Percentiles rank a stretch among this genome's conserved stretches.
phyloP scores from a whole-genome alignment of 2,113 vertebrate species.

The Pelecanoides urinatrix region DNA sequence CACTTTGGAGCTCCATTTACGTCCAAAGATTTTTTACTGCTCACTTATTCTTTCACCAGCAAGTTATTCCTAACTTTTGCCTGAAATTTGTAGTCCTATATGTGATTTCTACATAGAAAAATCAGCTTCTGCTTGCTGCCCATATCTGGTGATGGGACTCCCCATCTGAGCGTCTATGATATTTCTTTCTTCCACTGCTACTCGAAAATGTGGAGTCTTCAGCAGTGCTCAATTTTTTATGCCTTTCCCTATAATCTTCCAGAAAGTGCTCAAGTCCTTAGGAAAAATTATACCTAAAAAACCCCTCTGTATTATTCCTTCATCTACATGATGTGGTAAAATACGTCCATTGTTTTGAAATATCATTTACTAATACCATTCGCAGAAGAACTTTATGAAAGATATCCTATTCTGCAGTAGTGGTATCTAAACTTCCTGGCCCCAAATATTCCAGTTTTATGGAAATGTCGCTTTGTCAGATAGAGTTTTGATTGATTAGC shows the following conservation, averaged over 20 bases:
- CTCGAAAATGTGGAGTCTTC: background rate
- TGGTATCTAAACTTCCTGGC: background rate
- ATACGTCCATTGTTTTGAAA: background rate
- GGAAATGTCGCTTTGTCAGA: background rate
- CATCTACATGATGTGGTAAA: background rate
- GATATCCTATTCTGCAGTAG: background rate
- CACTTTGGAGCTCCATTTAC: slow-evolving; percentile 47
- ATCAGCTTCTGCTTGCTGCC: background rate
- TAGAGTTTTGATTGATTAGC: slow-evolving; percentile 45
- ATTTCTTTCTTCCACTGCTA: background rate
- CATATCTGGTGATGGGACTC: background rate
- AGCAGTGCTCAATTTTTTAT: background rate
- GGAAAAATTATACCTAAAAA: background rate
- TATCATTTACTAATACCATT: background rate
- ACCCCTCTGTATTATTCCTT: background rate
- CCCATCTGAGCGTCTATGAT: background rate
- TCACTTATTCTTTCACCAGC: background rate
- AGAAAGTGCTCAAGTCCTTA: background rate
- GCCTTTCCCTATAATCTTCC: background rate
- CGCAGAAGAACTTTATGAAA: background rate
- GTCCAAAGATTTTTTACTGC: background rate
- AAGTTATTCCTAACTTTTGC: slow-evolving; percentile 20
- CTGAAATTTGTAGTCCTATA: background rate
- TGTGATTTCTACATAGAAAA: background rate
- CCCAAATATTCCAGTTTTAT: background rate